Evolutionary conservation across 2,888 invertebrate genomes (phyloP), one percentile per base, ranked within the genome.

Genomic region (Agrypnus murinus): DNA sequence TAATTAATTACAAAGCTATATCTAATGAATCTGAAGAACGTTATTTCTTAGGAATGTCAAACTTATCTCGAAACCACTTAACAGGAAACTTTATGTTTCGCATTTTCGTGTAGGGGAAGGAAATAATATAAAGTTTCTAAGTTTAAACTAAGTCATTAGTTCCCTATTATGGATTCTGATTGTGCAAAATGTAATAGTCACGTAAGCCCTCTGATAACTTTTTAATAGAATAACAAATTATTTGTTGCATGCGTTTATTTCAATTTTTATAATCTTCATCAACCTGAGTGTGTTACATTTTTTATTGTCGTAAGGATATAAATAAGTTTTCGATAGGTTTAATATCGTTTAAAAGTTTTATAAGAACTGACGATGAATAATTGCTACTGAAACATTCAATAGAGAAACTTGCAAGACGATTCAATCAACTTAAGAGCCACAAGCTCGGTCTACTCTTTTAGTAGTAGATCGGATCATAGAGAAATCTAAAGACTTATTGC

Each of bases 361-460:
- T 19, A 38, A 12, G 36, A 17, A 19, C 32, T 55, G 34, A 55
- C 55, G 17, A 55, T 15, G 55, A 55, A 55, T 36, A 38, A 55
- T 55, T 15, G 55, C 32, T 36, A 19, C 55, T 55, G 17, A 17
- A 32, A 53, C 32, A 53, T 53, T 53, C 32, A 53, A 53, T 53
- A 53, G 34, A 32, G 32, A 31, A 32, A 31, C 10, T 55, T 36
- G 55, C 17, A 36, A 55, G 38, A 36, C 55, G 55, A 55, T 55
- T 55, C 36, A 55, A 55, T 55, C 55, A 55, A 55, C 36, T 55
- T 36, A 55, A 55, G 55, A 55, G 55, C 55, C 38, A 38, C 36
- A 17, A 15, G 38, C 36, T 55, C 19, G 55, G 9, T 48, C 48
- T 48, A 10, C 12, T 40, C 25, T 25, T 25, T 25, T 25, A 25